Percentiles rank a stretch among this genome's conserved stretches.
phyloP scores from a whole-genome alignment of 2,797 vertebrate species.

The Spea hammondii region DNA sequence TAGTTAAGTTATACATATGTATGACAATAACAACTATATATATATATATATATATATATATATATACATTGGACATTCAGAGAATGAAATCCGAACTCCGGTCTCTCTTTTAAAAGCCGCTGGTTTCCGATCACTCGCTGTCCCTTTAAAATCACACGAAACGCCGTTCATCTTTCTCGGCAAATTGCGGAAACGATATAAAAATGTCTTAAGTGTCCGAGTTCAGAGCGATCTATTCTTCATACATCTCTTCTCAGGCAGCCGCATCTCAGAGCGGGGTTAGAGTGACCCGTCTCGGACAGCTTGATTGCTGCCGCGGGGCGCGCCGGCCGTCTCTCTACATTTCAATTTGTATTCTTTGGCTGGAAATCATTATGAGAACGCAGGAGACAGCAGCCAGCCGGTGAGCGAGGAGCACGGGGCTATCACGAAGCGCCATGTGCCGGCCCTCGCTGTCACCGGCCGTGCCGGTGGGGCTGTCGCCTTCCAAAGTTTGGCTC shows the following conservation, averaged over 20 bases:
- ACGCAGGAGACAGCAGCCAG: constrained; percentile 20
- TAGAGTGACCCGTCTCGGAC: not conserved
- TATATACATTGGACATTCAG: too few relatives aligned
- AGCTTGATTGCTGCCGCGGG: not conserved
- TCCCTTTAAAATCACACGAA: too few relatives aligned
- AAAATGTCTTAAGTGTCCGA: not conserved
- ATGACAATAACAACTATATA: too few relatives aligned
- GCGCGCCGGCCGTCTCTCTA: not conserved
- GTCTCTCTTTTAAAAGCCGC: too few relatives aligned
- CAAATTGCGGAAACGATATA: not conserved
- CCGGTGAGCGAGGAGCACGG: not conserved
- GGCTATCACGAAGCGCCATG: not conserved
- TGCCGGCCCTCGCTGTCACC: not conserved
- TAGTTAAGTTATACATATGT: too few relatives aligned
- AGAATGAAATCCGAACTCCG: too few relatives aligned
- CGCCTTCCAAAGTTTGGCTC: too few relatives aligned
- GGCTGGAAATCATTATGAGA: constrained; percentile 20
- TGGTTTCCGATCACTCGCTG: too few relatives aligned
- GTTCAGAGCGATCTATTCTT: not conserved
- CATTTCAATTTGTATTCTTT: constrained; percentile 1
- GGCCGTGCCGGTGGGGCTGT: too few relatives aligned
- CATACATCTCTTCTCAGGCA: not conserved
- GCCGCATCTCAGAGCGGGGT: constrained; percentile 38
- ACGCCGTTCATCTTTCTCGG: not conserved
- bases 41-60: too few relatives aligned